Base-by-base conservation (phyloP, 2,888 invertebrate genomes). In the Adelognathus sp. region DNA sequence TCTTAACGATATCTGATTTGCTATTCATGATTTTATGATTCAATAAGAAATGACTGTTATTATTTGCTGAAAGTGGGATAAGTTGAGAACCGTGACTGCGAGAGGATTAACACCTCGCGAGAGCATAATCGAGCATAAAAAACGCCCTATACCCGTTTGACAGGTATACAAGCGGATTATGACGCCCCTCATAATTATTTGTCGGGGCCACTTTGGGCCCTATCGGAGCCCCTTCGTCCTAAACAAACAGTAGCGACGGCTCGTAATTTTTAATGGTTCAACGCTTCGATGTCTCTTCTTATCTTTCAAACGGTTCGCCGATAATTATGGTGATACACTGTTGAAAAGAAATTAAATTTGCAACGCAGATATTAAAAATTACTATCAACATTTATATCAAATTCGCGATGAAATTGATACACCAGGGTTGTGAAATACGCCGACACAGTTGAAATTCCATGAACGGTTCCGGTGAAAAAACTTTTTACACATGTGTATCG, bases 151-250 rank as follows among this genome's bases (percentile, higher is more conserved):
- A 79, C 75, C 71, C 71, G 79, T 54, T 44, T 66, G 81, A 80
- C 81, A 80, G 81, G 81, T 72, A 78, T 81, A 81, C 77, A 73
- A 81, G 70, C 69, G 81, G 80, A 81, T 81, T 81, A 81, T 80
- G 76, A 76, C 80, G 80, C 80, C 80, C 78, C 81, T 79, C 78
- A 76, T 80, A 81, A 81, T 81, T 75, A 71, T 81, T 60, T 46
- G 44, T 66, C 41, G 41, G 71, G 50, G 3, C 58, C 54, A 29
- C 21, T 29, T 16, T 27, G 0, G n/a, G 14, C 27, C 61, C 44
- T 14, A 21, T 58, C 14, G 36, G 18, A 14, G 21, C 46, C 52
- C 63, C 31, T n/a, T n/a, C 33, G 36, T 69, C 67, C 75, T 71
- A 33, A 75, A 56, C 79, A 79, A 79, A 79, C 71, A 79, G 75